phyloP scores from a whole-genome alignment of 1,140 invertebrate species.

The Neodiprion fabricii region DNA sequence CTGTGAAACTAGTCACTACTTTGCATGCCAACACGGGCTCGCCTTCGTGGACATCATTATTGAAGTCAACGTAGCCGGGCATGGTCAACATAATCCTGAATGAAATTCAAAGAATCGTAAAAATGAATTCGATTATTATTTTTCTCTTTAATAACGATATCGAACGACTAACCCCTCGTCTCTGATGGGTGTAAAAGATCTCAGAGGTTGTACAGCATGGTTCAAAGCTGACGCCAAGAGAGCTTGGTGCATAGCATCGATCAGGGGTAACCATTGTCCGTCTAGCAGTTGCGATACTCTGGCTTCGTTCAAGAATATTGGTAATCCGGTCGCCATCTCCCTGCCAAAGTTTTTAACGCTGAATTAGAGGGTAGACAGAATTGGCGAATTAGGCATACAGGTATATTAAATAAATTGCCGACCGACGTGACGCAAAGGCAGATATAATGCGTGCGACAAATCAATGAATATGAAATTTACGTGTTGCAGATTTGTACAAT shows the following conservation, averaged over 20 bases:
- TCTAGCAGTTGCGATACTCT: neutral
- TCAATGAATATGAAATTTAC: too few relatives aligned
- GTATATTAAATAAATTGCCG: too few relatives aligned
- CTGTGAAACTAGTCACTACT: constrained; percentile 54
- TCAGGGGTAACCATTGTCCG: neutral
- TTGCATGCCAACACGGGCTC: constrained; percentile 59
- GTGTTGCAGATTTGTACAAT: too few relatives aligned
- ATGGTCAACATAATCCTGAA: constrained; percentile 51
- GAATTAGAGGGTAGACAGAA: too few relatives aligned
- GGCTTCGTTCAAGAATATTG: neutral
- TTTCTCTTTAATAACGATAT: too few relatives aligned
- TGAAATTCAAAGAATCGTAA: too few relatives aligned
- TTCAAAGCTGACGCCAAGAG: neutral
- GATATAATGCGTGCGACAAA: too few relatives aligned
- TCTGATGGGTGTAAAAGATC: neutral
- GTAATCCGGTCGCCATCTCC: neutral
- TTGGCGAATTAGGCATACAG: too few relatives aligned
- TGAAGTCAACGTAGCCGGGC: constrained; percentile 55
- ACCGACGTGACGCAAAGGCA: too few relatives aligned
- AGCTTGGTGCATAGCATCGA: neutral
- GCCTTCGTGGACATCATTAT: constrained; percentile 28
- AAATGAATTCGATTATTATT: too few relatives aligned
- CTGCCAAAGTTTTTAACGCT: too few relatives aligned
- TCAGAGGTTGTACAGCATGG: neutral
- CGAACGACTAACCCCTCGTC: neutral